Percentiles rank a stretch among this genome's conserved stretches.
phyloP scores from a whole-genome alignment of 1,140 invertebrate genomes.

The Ips typographus region DNA sequence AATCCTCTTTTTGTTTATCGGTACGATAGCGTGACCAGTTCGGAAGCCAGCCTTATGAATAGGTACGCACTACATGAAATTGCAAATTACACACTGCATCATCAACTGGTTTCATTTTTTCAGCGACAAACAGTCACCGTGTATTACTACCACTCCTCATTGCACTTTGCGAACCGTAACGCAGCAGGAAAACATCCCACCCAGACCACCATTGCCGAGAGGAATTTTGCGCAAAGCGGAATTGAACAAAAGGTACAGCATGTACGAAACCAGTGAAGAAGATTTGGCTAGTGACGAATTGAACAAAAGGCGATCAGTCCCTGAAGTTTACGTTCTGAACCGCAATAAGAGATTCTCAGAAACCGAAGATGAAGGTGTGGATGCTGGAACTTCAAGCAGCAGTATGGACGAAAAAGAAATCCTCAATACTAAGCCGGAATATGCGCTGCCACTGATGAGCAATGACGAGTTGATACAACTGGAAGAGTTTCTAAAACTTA shows the following conservation, averaged over 20 bases:
- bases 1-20: slow-evolving; percentile 80
- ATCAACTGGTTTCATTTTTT: slow-evolving; percentile 9
- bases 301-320: slow-evolving; percentile 68
- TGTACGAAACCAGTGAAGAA: slow-evolving; percentile 70
- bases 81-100: not conserved
- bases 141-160: slow-evolving; percentile 54
- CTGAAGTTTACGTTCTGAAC: slow-evolving; percentile 68
- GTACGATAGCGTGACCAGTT: slow-evolving; percentile 74
- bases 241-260: slow-evolving; percentile 71
- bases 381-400: slow-evolving; percentile 52
- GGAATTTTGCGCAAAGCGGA: slow-evolving; percentile 59
- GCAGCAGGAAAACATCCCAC: slow-evolving; percentile 62
- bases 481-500: slow-evolving; percentile 73
- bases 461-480: slow-evolving; percentile 67
- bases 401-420: slow-evolving; percentile 52
- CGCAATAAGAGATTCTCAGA: slow-evolving; percentile 55
- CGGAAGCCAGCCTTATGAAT: slow-evolving; percentile 62
- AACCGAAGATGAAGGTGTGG: slow-evolving; percentile 60
- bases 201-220: slow-evolving; percentile 69
- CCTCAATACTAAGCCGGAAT: slow-evolving; percentile 49
- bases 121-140: slow-evolving; percentile 56
- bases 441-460: slow-evolving; percentile 54
- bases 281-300: slow-evolving; percentile 45
- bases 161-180: slow-evolving; percentile 67
- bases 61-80: slow-evolving; percentile 1